Evolutionary conservation across 2,113 vertebrate species (phyloP), one percentile per base, ranked within the genome.

Genomic region (Sclerurus mexicanus): DNA sequence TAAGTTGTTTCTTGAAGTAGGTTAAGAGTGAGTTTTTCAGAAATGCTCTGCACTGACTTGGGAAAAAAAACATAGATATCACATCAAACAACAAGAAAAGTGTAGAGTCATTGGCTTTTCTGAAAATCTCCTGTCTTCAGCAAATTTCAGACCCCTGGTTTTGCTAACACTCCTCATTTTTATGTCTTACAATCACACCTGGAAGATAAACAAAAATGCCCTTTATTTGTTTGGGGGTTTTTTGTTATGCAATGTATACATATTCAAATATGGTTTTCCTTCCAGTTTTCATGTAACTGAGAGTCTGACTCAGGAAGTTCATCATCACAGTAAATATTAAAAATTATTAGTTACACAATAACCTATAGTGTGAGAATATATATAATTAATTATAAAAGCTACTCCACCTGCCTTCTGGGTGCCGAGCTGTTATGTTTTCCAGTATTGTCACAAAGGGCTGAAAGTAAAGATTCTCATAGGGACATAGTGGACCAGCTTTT

Each of bases 201-300:
- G n/a, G 47, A 78, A 79, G 6, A 12, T 22, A 71, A 64, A 14
- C 2, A 4, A 67, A 93, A 91, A 39, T 33, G 1, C 2, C 12
- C 82, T 46, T 7, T 0, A 60, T 52, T 47, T 22, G 44, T 5
- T 0, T n/a, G n/a, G n/a, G n/a, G n/a, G n/a, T 56, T 2, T 63
- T 78, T 82, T 64, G 2, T 85, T 68, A 28, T 52, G 12, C 1
- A 5, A 76, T n/a, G 8, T 24, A 44, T 56, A 19, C 5, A 4
- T 79, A 87, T 91, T 87, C 75, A 31, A 87, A 22, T n/a, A 68
- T 15, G 6, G 0, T 60, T 73, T 87, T 87, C 71, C 52, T 89
- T 82, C 24, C 35, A 50, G 35, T 89, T 78, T 89, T 59, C n/a
- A n/a, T 47, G 16, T 47, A 55, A 14, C 78, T 89, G 77, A 25